A percentile compares a stretch with the other conserved stretches of the same genome.
These are phyloP conservation scores for Nudaria mundana DNA, from an alignment of 2,888 invertebrate genomes.

Conservation along the genomic window DNA sequence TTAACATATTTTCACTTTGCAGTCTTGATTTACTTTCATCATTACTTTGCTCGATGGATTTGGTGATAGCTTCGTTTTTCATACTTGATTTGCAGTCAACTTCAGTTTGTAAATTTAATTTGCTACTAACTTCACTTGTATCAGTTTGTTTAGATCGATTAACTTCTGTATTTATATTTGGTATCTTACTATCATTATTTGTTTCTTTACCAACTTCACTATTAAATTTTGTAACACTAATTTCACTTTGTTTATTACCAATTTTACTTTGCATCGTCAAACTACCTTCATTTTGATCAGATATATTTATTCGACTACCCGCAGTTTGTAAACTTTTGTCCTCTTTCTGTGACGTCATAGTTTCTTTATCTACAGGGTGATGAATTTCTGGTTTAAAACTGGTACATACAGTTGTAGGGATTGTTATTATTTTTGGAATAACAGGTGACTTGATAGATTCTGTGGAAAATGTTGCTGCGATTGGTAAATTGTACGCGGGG, in stretches of 20 bases:
- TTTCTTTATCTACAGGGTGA: background rate
- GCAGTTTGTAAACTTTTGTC: background rate
- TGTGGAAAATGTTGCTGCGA: background rate
- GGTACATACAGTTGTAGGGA: too few species aligned
- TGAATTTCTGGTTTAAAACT: background rate
- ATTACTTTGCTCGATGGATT: background rate
- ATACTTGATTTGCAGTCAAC: background rate
- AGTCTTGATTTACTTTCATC: background rate
- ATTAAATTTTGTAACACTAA: background rate
- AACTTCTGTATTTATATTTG: background rate
- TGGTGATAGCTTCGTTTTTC: background rate
- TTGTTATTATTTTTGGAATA: background rate
- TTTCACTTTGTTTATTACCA: background rate
- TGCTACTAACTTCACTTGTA: background rate
- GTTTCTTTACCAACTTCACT: background rate
- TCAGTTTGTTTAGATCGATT: background rate
- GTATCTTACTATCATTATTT: background rate
- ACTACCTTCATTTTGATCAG: too few species aligned
- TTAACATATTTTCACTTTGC: background rate
- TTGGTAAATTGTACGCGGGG: slow-evolving; percentile 9
- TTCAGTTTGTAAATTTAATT: background rate
- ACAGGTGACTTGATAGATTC: background rate
- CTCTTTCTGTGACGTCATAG: background rate
- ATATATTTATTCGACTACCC: background rate
- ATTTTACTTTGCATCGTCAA: background rate